phyloP scores from a whole-genome alignment of 2,113 vertebrate species.

The Noctilio leporinus region DNA sequence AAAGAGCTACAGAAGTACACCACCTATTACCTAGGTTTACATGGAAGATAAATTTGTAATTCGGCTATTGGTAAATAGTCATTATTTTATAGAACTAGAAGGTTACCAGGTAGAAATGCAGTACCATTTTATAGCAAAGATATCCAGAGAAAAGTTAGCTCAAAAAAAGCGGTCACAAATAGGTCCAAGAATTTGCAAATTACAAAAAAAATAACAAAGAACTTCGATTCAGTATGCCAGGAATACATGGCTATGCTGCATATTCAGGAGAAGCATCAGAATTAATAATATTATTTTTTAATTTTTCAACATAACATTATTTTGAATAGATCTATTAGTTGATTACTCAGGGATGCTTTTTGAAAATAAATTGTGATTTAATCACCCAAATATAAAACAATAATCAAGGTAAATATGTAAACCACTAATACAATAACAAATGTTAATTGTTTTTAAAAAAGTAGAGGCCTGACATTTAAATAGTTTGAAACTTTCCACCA shows the following conservation, averaged over 20 bases:
- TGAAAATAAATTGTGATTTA: not conserved
- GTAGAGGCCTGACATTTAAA: not conserved
- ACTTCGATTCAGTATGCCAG: not conserved
- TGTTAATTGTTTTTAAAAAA: not conserved
- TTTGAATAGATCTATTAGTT: not conserved
- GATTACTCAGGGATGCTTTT: not conserved
- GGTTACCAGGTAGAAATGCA: not conserved
- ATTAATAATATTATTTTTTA: not conserved
- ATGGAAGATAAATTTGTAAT: not conserved
- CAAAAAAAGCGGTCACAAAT: not conserved
- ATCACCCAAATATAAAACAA: not conserved
- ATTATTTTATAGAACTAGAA: not conserved
- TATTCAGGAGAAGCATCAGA: not conserved
- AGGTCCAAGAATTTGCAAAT: not conserved
- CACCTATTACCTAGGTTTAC: constrained; percentile 7
- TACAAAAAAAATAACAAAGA: not conserved
- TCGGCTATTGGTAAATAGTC: not conserved
- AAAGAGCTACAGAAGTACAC: not conserved
- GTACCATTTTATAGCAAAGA: not conserved
- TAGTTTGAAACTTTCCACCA: not conserved
- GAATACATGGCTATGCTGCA: not conserved
- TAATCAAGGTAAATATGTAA: not conserved
- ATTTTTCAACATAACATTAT: not conserved
- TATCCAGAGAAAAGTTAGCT: not conserved
- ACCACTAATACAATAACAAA: not conserved